phyloP scores from a whole-genome alignment of 2,797 vertebrate species.

The Tinamus major region DNA sequence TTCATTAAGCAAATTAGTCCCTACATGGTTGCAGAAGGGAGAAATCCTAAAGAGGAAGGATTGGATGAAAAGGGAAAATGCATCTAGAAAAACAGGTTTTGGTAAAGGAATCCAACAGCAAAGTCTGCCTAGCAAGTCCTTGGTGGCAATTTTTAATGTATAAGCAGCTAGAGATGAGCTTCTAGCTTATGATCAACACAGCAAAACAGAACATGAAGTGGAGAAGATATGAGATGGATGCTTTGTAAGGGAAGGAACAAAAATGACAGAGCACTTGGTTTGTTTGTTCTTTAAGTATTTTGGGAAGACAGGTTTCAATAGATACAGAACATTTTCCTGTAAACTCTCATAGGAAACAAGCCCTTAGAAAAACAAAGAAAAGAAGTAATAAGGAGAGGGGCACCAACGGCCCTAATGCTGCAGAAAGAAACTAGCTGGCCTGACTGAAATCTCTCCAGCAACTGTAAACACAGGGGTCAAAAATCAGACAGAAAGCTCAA shows the following conservation, averaged over 20 bases:
- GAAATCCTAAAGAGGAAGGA: neutral
- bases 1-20: neutral
- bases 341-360: neutral
- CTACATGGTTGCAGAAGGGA: neutral
- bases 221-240: neutral
- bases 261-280: neutral
- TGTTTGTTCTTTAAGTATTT: neutral
- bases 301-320: neutral
- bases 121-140: neutral
- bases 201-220: neutral
- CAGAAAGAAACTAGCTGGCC: neutral
- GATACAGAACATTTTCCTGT: neutral
- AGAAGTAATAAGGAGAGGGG: neutral
- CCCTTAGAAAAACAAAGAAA: neutral
- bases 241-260: neutral
- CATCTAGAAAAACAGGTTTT: neutral
- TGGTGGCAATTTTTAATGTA: neutral
- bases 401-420: rapidly evolving
- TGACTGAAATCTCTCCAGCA: neutral
- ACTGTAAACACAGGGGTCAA: neutral
- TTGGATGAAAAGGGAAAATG: neutral
- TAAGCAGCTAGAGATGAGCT: neutral
- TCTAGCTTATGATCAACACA: neutral
- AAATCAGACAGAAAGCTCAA: neutral
- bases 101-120: neutral